These are phyloP conservation scores for Cynopterus sphinx DNA, from an alignment of 2,797 vertebrate genomes.

Conservation along the genomic window DNA sequence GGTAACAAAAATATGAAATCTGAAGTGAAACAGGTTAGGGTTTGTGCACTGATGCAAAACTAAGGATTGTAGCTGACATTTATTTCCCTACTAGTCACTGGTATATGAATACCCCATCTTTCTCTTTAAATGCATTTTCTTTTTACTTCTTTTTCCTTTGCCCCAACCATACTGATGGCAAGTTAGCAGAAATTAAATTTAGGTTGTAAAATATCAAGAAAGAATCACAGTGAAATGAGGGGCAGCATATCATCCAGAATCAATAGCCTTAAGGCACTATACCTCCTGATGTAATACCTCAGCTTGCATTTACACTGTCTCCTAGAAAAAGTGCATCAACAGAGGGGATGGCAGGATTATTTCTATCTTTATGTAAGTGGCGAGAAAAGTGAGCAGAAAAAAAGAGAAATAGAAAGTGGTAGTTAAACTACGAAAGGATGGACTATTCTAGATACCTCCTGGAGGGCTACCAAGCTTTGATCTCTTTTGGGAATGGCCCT, in stretches of 20 bases:
- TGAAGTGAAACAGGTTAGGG: neutral
- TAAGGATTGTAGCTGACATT: neutral
- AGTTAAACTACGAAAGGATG: neutral
- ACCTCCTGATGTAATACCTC: neutral
- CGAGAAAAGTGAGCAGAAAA: neutral
- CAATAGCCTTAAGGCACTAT: neutral
- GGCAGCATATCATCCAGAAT: neutral
- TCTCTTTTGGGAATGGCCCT: neutral
- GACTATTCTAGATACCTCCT: neutral
- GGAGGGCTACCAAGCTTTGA: neutral
- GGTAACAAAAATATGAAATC: neutral
- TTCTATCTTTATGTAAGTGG: neutral
- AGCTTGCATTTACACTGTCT: neutral
- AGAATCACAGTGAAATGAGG: neutral
- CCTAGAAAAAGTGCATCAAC: neutral
- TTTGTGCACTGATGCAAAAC: neutral
- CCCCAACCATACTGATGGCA: neutral
- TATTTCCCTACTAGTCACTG: neutral
- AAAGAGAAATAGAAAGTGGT: neutral
- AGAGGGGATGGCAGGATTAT: neutral
- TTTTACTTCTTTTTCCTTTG: constrained; percentile 21
- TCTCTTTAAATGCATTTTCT: constrained; percentile 17
- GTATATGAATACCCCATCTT: neutral
- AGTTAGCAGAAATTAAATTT: neutral
- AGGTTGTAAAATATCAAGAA: constrained; percentile 36